Evolutionary conservation across 2,888 invertebrate species (phyloP), one percentile per base, ranked within the genome.

Genomic region (Electrophaes corylata): DNA sequence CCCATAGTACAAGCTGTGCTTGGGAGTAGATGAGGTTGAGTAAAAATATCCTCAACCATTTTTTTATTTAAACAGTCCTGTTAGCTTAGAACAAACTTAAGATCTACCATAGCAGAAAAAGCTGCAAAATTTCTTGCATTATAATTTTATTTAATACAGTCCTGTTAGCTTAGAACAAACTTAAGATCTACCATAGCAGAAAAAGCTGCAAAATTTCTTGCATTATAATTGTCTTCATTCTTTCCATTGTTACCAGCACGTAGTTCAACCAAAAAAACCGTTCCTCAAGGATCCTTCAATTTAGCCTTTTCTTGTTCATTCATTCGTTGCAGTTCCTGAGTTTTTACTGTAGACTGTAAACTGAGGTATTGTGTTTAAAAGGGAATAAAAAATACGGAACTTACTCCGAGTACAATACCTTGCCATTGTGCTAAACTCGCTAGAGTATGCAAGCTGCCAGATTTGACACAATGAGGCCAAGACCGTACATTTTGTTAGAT

Each of bases 301-400:
- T 54, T 26, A 19, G 18, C n/a, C 45, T 48, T 29, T 43, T 54
- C 29, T 40, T 49, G 55, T 51, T 18, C 26, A 31, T 41, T 39
- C 43, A 43, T 29, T 47, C 35, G 44, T 51, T 50, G 39, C 50
- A 52, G 54, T 64, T 54, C 53, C 43, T 49, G 18, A 47, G 49
- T 62, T 58, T 62, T 53, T 57, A 16, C 37, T 3, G 37, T 16
- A 37, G 37, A 3, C 55, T 40, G 44, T 40, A 56, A 57, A 41
- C 51, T 52, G 29, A 12, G 60, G 50, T 70, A 73, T 71, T 69
- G 62, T 70, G 43, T 60, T 31, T 60, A 19, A 64, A 69, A 70
- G 26, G 47, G 60, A 69, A 69, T 69, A 74, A 74, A 74, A 73
- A 71, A 73, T 67, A 60, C 61, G 58, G 67, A 65, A 70, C 67